These are phyloP conservation scores for Drosophila neoperkinsi DNA, from an alignment of 2,888 invertebrate genomes.

Conservation along the genomic window DNA sequence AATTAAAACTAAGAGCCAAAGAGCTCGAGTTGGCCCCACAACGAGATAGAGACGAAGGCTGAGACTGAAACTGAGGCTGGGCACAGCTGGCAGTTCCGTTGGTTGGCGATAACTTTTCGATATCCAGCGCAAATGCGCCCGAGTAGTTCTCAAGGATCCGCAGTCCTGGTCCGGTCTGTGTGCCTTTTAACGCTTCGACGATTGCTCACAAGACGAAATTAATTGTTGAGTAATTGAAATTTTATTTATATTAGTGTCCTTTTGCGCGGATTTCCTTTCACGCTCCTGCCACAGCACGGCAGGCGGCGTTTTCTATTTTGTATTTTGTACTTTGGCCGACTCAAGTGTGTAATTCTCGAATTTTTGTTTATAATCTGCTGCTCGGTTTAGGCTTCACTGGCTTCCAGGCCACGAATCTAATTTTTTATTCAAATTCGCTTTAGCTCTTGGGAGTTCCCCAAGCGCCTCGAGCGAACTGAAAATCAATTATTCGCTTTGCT, in stretches of 20 bases:
- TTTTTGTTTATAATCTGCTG: constrained; percentile 54
- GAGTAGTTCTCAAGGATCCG: constrained; percentile 62
- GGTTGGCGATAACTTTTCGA: constrained; percentile 59
- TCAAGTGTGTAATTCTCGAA: constrained; percentile 67
- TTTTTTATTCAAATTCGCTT: constrained; percentile 70
- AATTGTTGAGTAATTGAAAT: constrained; percentile 86
- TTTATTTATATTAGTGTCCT: constrained; percentile 85
- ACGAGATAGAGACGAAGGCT: neutral
- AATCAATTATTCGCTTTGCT: constrained; percentile 70
- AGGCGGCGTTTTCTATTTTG: constrained; percentile 23
- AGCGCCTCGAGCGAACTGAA: constrained; percentile 28
- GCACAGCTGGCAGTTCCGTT: constrained; percentile 62
- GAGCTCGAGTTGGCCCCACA: constrained; percentile 50
- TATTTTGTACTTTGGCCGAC: constrained; percentile 20
- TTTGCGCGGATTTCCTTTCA: constrained; percentile 67
- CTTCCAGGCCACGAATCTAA: constrained; percentile 42
- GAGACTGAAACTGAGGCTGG: neutral
- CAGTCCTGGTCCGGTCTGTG: constrained; percentile 29
- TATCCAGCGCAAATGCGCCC: constrained; percentile 59
- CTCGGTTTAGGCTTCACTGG: constrained; percentile 56
- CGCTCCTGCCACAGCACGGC: constrained; percentile 43
- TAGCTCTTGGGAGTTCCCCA: constrained; percentile 12
- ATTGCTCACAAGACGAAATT: constrained; percentile 84
- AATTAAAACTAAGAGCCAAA: constrained; percentile 73
- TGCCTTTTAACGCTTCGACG: constrained; percentile 83